phyloP scores from a whole-genome alignment of 2,888 invertebrate species.

The Notodonta dromedarius region DNA sequence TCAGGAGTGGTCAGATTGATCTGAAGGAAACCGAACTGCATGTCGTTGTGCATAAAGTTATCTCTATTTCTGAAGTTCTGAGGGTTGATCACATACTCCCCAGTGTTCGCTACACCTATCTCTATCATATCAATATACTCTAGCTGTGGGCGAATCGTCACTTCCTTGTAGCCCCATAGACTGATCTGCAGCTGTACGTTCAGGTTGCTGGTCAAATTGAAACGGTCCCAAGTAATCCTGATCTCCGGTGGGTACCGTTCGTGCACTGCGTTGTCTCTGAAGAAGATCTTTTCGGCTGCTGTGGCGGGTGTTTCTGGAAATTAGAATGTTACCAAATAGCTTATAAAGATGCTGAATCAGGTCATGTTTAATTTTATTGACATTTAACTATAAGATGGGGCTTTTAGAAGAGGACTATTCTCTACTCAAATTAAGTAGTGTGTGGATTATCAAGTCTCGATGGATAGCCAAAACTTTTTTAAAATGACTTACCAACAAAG shows the following conservation, averaged over 20 bases:
- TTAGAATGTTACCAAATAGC: neutral
- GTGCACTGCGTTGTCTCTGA: constrained; percentile 89
- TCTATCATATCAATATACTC: constrained; percentile 92
- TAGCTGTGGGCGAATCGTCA: constrained; percentile 91
- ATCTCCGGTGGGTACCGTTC: constrained; percentile 89
- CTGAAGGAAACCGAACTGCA: constrained; percentile 94
- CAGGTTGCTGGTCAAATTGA: constrained; percentile 92
- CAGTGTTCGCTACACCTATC: constrained; percentile 86
- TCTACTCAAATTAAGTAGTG: no score
- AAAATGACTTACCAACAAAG: constrained; percentile 90
- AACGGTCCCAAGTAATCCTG: constrained; percentile 92
- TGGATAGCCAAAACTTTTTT: no score
- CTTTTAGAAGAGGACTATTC: no score
- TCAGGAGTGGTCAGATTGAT: constrained; percentile 93
- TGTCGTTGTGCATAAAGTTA: constrained; percentile 87
- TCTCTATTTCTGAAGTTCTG: constrained; percentile 88
- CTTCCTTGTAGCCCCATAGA: constrained; percentile 95
- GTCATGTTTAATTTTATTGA: no score
- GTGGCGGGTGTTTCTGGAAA: constrained; percentile 93
- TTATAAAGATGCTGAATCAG: no score
- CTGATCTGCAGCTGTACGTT: constrained; percentile 92
- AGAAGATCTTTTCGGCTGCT: constrained; percentile 93
- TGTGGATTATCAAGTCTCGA: no score
- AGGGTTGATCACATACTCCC: constrained; percentile 89
- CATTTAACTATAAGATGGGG: no score